Evolutionary conservation across 2,888 invertebrate species (phyloP), one percentile per base, ranked within the genome.

Genomic region (Allophyes oxyacanthae): DNA sequence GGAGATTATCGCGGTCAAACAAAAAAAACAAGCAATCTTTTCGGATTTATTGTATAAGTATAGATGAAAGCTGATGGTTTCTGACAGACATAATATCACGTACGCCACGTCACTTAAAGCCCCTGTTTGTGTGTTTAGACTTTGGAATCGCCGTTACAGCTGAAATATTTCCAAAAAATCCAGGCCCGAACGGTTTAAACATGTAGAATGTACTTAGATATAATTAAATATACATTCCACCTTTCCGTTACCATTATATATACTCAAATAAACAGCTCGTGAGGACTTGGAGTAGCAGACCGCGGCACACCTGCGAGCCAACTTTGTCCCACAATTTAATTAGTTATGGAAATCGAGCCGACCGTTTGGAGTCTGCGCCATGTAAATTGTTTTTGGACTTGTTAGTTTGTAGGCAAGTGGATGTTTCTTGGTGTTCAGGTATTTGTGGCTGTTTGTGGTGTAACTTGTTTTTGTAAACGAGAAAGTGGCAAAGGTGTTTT

Each of bases 321-420:
- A 86, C 74, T 86, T 85, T 69, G 66, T 68, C 77, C 64, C 78
- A 70, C 79, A 79, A 83, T 83, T 83, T 84, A 85, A 85, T 85
- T 86, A 87, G 86, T 81, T 87, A 87, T 87, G 86, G 82, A 81
- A 86, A 87, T 87, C 70, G 76, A 74, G 75, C 71, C 61, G 68
- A 58, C 68, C 73, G 71, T 58, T 72, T 63, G 68, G 52, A 63
- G 69, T 54, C 71, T 66, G 73, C 71, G 67, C 66, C 70, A 78
- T 78, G 78, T 78, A 78, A 78, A 78, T 78, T 78, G 78, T 78
- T 78, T 78, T 67, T 59, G 64, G 63, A 75, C 75, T 75, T 75
- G 75, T 73, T 75, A 71, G 75, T 77, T 73, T 58, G 54, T 60
- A 67, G 63, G 55, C 65, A 56, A 63, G 55, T 66, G 43, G 43